Percentiles rank a stretch among this genome's conserved stretches.
Evolutionary conservation across 2,888 invertebrate genomes (phyloP).

Genomic region (Aplocera efformata): DNA sequence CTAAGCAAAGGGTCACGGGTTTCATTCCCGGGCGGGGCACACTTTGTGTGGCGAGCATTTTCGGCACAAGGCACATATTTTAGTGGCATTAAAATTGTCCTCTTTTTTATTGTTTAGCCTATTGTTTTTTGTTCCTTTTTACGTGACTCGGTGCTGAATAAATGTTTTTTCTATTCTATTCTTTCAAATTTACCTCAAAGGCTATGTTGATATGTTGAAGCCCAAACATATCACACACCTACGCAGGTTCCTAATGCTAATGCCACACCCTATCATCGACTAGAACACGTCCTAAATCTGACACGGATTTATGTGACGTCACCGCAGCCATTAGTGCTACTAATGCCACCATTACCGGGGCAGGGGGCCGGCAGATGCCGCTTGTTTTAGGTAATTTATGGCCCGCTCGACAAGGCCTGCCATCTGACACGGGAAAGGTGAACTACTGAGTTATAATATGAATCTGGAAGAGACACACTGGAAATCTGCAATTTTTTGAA

Average conservation of each 20-base stretch:
- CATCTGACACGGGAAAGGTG: constrained; percentile 51
- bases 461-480: constrained; percentile 39
- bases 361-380: constrained; percentile 68
- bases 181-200: too few relatives aligned
- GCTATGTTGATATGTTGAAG: too few relatives aligned
- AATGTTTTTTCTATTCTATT: too few relatives aligned
- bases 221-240: too few relatives aligned
- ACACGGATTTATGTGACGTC: constrained; percentile 78
- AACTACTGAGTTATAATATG: constrained; percentile 23
- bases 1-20: too few relatives aligned
- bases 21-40: too few relatives aligned
- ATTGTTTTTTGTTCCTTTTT: too few relatives aligned
- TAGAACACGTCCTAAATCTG: constrained; percentile 61
- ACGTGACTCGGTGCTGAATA: too few relatives aligned
- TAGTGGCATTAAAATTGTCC: too few relatives aligned
- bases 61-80: too few relatives aligned
- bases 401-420: constrained; percentile 57
- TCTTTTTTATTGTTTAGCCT: too few relatives aligned
- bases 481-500: neutral
- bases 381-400: constrained; percentile 80
- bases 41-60: too few relatives aligned
- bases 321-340: constrained; percentile 75
- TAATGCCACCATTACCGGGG: constrained; percentile 76
- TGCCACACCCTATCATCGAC: constrained; percentile 14
- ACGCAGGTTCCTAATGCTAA: constrained; percentile 8